Conservation (phyloP, 2,113 vertebrate genomes). For the Pungitius pungitius region DNA sequence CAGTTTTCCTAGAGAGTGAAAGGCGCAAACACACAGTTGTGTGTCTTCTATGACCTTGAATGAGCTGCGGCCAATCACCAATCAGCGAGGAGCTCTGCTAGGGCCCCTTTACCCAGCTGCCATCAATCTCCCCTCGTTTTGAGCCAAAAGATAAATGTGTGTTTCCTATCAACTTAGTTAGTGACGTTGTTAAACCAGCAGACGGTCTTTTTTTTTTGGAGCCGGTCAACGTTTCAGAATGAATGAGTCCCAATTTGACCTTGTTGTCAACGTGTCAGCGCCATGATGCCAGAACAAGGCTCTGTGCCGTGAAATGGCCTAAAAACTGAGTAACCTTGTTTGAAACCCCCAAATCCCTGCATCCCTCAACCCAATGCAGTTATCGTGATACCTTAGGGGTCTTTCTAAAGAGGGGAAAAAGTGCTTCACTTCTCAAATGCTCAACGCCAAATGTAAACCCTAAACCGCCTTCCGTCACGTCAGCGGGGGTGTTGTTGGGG, state of each 20-base stretch:
- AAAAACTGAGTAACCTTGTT: no score
- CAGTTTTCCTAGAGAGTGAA: background rate
- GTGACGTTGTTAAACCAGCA: background rate
- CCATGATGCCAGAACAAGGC: background rate
- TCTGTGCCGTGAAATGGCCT: no score
- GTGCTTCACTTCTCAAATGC: background rate
- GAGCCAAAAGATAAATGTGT: background rate
- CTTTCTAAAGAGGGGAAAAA: background rate
- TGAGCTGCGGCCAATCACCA: background rate
- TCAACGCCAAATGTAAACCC: background rate
- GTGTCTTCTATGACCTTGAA: background rate
- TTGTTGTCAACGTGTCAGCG: background rate
- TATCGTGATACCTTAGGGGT: background rate
- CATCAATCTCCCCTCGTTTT: background rate
- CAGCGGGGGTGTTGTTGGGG: background rate
- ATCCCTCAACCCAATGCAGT: background rate
- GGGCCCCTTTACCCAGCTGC: background rate
- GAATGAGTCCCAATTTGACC: background rate
- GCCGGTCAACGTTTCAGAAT: background rate
- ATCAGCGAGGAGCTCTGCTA: background rate
- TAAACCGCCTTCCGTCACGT: constrained; percentile 20
- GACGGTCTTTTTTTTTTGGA: no score
- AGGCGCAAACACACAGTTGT: background rate
- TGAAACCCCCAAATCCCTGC: background rate
- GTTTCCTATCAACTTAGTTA: background rate